phyloP scores from a whole-genome alignment of 2,113 vertebrate genomes.

The Sitta europaea region DNA sequence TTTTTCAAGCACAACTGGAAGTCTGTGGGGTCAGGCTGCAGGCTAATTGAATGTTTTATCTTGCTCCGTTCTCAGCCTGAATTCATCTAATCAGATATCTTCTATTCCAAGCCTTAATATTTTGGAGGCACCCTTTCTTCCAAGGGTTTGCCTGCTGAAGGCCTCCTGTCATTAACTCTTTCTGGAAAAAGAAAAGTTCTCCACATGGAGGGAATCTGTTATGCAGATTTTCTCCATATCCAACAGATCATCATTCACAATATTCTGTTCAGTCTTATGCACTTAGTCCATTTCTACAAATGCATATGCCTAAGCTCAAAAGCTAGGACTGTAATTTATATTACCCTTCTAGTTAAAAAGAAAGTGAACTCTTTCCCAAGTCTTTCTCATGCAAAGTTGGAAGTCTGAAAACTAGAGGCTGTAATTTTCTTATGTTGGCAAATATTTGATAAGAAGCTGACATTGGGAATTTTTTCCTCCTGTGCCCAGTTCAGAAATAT shows the following conservation, averaged over 20 bases:
- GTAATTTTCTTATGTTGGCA: background rate
- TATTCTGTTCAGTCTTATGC: background rate
- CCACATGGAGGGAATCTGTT: background rate
- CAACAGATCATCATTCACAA: background rate
- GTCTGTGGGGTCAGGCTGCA: conserved; percentile 42
- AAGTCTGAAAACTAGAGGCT: background rate
- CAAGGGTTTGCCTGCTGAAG: background rate
- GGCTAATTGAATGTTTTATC: conserved; percentile 69
- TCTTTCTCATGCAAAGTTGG: background rate
- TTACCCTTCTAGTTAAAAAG: background rate
- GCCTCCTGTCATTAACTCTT: background rate
- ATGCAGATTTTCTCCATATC: background rate
- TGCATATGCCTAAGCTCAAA: background rate
- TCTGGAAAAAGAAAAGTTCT: background rate
- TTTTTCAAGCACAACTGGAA: conserved; percentile 18
- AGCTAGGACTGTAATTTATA: background rate
- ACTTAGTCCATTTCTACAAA: background rate
- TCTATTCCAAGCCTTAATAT: conserved; percentile 37
- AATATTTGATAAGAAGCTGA: background rate
- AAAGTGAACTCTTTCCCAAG: background rate
- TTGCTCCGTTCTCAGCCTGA: background rate
- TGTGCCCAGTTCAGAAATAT: background rate
- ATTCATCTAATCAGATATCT: background rate
- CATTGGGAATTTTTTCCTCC: background rate
- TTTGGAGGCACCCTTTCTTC: conserved; percentile 6